Conservation (phyloP, 2,797 vertebrate genomes). For the Lacerta agilis region DNA sequence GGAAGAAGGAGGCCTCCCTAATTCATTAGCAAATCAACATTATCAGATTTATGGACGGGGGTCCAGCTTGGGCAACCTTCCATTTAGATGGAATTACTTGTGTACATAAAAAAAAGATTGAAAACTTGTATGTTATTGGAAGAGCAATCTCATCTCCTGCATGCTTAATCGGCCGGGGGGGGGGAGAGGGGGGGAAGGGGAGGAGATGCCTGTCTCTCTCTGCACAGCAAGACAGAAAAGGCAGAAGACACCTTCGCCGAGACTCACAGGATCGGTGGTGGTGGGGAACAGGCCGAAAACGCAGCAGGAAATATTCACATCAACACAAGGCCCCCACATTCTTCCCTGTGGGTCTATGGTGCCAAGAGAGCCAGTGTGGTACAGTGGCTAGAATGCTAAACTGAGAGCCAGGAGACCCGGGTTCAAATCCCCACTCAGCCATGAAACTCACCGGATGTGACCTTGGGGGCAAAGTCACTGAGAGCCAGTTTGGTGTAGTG, state of each 20-base stretch:
- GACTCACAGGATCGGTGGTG: not conserved
- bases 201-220: not conserved
- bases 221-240: too few species aligned
- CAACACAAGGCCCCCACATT: not conserved
- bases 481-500: too few species aligned
- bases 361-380: too few species aligned
- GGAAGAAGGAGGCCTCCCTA: not conserved
- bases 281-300: not conserved
- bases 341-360: too few species aligned
- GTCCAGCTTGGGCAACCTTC: not conserved
- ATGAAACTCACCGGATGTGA: too few species aligned
- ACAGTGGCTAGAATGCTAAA: too few species aligned
- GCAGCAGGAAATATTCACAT: not conserved
- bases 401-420: too few species aligned
- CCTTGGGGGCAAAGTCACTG: too few species aligned
- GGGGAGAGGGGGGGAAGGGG: not conserved
- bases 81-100: not conserved
- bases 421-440: too few species aligned
- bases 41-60: not conserved
- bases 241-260: not conserved
- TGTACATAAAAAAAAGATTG: accelerated
- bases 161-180: accelerated
- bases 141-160: accelerated
- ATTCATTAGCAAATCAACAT: constrained; percentile 16
- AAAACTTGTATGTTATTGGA: accelerated